These are phyloP conservation scores for Synergus umbraculus DNA, from an alignment of 2,888 invertebrate species.

Conservation along the genomic window DNA sequence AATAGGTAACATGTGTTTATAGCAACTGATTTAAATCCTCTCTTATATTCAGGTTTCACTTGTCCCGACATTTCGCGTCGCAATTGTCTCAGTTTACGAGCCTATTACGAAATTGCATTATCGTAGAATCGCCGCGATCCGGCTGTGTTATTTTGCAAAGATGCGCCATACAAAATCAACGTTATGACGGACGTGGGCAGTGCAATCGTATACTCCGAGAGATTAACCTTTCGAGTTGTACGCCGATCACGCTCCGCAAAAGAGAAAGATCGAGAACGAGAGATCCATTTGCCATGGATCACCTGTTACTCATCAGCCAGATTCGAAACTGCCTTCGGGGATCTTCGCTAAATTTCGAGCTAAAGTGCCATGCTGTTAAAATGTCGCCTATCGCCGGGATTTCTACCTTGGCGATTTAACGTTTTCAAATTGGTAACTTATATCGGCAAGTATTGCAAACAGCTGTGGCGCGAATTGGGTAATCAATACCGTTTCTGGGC, in stretches of 20 bases:
- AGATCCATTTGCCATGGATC: conserved; percentile 62
- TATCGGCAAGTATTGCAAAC: not conserved
- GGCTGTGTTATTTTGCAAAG: conserved; percentile 8
- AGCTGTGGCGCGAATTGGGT: not conserved
- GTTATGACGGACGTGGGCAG: conserved; percentile 31
- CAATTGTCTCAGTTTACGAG: conserved; percentile 6
- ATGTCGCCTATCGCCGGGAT: not conserved
- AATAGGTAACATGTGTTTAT: not conserved
- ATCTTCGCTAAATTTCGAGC: conserved; percentile 42
- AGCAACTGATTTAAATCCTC: not conserved
- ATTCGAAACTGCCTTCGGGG: conserved; percentile 51
- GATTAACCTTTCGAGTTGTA: conserved; percentile 52
- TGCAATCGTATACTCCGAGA: conserved; percentile 18
- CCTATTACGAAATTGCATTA: conserved; percentile 49
- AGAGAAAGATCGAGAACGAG: conserved; percentile 61
- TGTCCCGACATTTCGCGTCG: not conserved
- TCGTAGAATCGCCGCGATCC: conserved; percentile 44
- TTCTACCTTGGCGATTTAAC: conserved; percentile 10
- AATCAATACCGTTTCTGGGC: no score
- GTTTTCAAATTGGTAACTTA: not conserved
- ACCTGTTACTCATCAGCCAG: conserved; percentile 60
- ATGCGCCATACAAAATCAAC: conserved; percentile 4
- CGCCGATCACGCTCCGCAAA: conserved; percentile 46
- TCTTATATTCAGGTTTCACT: not conserved
- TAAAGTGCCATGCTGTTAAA: not conserved